Conservation (phyloP, 1,140 invertebrate species). For the Bombus affinis region DNA sequence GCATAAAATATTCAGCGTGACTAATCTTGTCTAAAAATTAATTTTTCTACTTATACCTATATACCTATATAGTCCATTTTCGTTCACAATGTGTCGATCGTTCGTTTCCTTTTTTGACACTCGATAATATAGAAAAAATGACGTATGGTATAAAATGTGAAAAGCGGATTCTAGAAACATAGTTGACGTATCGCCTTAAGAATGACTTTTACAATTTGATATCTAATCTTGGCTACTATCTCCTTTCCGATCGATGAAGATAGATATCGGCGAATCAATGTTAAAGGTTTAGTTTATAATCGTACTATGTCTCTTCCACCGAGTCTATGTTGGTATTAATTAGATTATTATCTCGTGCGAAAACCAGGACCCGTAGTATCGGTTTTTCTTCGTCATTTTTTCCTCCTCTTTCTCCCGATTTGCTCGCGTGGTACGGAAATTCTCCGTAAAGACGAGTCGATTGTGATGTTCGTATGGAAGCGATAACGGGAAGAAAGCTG, state of each 20-base stretch:
- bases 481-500: neutral
- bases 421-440: neutral
- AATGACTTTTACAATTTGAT: no score
- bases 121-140: no score
- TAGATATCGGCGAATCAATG: rapidly evolving
- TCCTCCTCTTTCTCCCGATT: neutral
- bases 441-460: neutral
- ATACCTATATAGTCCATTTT: no score
- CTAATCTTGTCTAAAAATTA: no score
- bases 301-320: neutral
- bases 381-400: neutral
- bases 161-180: no score
- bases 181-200: no score
- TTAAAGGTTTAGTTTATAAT: neutral
- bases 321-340: neutral
- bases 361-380: neutral
- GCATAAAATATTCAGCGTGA: no score
- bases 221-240: no score
- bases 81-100: no score
- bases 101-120: no score
- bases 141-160: no score
- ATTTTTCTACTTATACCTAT: neutral
- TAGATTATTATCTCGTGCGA: neutral
- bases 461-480: neutral
- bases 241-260: neutral